phyloP scores from a whole-genome alignment of 1,140 invertebrate genomes.

The Tachypleus tridentatus region DNA sequence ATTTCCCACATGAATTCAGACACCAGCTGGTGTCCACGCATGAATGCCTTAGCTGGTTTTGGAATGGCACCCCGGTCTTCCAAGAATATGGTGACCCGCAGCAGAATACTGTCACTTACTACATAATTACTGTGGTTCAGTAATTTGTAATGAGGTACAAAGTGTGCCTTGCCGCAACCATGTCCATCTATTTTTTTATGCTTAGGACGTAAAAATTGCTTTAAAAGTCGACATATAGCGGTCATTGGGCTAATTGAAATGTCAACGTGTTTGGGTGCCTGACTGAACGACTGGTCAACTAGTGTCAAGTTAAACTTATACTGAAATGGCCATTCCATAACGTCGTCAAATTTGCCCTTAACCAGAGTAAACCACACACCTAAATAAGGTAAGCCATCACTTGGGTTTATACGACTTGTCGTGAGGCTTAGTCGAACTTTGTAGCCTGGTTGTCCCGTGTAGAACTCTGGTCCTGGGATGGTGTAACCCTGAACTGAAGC shows the following conservation, averaged over 20 bases:
- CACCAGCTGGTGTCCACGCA: slow-evolving; percentile 18
- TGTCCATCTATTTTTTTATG: slow-evolving; percentile 3
- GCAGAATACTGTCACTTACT: slow-evolving; percentile 1
- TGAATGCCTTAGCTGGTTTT: slow-evolving; percentile 10
- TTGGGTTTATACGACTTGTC: slow-evolving; percentile 5
- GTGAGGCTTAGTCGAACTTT: slow-evolving; percentile 5
- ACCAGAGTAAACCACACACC: slow-evolving; percentile 19
- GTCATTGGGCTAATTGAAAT: slow-evolving; percentile 10
- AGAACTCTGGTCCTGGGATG: slow-evolving; percentile 8
- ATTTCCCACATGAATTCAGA: slow-evolving; percentile 21
- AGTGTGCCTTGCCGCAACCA: slow-evolving; percentile 18
- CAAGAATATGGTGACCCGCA: slow-evolving; percentile 13
- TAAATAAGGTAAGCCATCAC: slow-evolving; percentile 12
- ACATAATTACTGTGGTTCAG: slow-evolving; percentile 2
- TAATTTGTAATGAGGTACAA: slow-evolving; percentile 9
- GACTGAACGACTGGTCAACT: not conserved
- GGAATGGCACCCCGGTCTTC: not conserved
- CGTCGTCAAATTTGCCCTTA: slow-evolving; percentile 16
- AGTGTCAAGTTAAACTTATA: slow-evolving; percentile 11
- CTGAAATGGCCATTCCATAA: slow-evolving; percentile 20
- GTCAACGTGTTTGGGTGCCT: not conserved
- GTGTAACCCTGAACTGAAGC: slow-evolving; percentile 1
- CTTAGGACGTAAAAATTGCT: slow-evolving; percentile 15
- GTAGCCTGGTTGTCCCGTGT: slow-evolving; percentile 12
- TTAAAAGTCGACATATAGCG: slow-evolving; percentile 15